These are phyloP conservation scores for Meda fulgida DNA, from an alignment of 2,797 vertebrate species.

Conservation along the genomic window DNA sequence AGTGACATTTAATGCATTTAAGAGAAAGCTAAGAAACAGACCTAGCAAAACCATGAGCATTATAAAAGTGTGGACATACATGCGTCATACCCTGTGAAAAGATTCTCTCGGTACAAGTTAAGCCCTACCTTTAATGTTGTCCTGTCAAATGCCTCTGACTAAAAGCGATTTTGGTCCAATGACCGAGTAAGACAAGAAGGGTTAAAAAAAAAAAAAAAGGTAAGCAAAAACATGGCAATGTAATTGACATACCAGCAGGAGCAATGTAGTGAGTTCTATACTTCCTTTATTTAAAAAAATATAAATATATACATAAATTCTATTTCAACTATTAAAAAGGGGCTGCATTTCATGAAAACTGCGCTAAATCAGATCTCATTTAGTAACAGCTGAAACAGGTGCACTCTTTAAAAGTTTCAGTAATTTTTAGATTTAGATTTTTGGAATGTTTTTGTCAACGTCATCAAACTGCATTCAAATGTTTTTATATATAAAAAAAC, in stretches of 20 bases:
- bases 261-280: slow-evolving; percentile 87
- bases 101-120: slow-evolving; percentile 82
- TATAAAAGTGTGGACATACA: slow-evolving; percentile 77
- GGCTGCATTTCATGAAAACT: slow-evolving; percentile 85
- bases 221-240: slow-evolving; percentile 80
- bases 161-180: slow-evolving; percentile 78
- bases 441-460: slow-evolving; percentile 85
- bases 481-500: slow-evolving; percentile 78
- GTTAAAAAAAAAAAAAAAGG: slow-evolving; percentile 63
- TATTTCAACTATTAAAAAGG: slow-evolving; percentile 90
- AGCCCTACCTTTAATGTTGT: slow-evolving; percentile 83
- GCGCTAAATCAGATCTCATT: slow-evolving; percentile 85
- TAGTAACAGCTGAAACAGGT: slow-evolving; percentile 84
- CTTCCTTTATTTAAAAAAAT: slow-evolving; percentile 89
- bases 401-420: slow-evolving; percentile 83
- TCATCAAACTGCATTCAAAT: slow-evolving; percentile 80
- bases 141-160: slow-evolving; percentile 79
- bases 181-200: slow-evolving; percentile 20
- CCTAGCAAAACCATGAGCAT: slow-evolving; percentile 81
- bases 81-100: slow-evolving; percentile 85
- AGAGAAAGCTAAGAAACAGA: slow-evolving; percentile 79
- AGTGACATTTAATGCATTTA: slow-evolving; percentile 70
- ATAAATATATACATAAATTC: slow-evolving; percentile 90
- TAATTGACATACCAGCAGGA: slow-evolving; percentile 87
- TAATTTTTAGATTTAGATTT: slow-evolving; percentile 78